Conservation (phyloP, 2,888 invertebrate genomes). For the Galerucella calmariensis region DNA sequence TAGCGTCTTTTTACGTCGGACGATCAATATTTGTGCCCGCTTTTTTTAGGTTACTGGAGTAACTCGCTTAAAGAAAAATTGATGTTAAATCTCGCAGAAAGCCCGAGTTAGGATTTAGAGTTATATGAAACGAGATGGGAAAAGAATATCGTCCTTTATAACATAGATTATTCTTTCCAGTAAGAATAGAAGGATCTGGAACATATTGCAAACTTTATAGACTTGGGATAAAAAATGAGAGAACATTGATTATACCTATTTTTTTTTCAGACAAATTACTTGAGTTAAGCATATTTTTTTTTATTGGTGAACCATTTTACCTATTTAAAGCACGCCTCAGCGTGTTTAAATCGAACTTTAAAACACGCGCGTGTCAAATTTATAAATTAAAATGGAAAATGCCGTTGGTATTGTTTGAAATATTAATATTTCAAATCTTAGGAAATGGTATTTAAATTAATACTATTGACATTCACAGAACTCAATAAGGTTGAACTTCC, state of each 20-base stretch:
- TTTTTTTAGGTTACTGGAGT: conserved; percentile 40
- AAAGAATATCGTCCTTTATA: conserved; percentile 26
- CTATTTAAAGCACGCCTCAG: too few species aligned
- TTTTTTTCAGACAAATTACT: too few species aligned
- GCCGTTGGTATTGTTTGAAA: too few species aligned
- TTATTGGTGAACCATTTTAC: too few species aligned
- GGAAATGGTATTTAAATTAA: too few species aligned
- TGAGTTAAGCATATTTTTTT: too few species aligned
- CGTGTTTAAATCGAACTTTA: too few species aligned
- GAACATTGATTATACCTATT: background rate
- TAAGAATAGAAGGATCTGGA: conserved; percentile 20
- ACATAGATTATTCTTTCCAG: conserved; percentile 35
- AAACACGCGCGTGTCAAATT: too few species aligned
- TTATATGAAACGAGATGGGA: conserved; percentile 29
- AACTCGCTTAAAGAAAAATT: conserved; percentile 43
- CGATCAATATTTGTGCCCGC: conserved; percentile 37
- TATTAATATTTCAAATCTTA: too few species aligned
- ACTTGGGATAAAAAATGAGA: background rate
- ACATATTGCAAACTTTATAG: conserved; percentile 21
- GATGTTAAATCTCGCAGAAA: conserved; percentile 32
- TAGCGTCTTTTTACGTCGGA: conserved; percentile 46
- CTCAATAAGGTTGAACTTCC: too few species aligned
- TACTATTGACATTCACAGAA: too few species aligned
- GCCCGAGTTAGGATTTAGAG: conserved; percentile 22
- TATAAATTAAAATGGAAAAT: too few species aligned